A percentile compares a stretch with the other conserved stretches of the same genome.
Conservation (phyloP, 37 sponge, comb jelly and placozoan species). For the Ianthella basta region DNA sequence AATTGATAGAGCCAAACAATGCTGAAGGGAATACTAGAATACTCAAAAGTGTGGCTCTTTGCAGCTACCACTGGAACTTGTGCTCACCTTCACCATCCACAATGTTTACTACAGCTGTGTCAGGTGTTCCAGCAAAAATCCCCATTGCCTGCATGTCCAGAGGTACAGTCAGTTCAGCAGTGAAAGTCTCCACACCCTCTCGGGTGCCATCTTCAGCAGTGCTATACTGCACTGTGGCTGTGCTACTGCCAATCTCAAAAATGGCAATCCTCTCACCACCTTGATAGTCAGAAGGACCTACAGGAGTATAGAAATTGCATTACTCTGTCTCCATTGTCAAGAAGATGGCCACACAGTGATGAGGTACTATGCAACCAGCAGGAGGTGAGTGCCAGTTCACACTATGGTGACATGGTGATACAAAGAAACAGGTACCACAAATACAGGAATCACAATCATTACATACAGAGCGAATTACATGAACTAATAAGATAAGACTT, state of each 20-base stretch:
- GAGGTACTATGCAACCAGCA: too few relatives aligned
- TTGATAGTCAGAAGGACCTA: constrained; percentile 16
- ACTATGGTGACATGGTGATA: not conserved
- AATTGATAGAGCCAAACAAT: too few relatives aligned
- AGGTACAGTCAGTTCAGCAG: not conserved
- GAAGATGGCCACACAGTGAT: too few relatives aligned
- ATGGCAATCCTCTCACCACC: constrained; percentile 10
- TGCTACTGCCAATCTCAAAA: constrained; percentile 23
- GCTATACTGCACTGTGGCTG: constrained; percentile 6
- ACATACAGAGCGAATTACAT: not conserved
- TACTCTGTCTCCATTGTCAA: too few relatives aligned
- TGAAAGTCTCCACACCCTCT: constrained; percentile 16
- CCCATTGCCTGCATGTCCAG: constrained; percentile 8
- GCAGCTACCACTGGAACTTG: too few relatives aligned
- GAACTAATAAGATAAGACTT: not conserved
- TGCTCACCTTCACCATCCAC: not conserved
- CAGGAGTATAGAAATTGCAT: not conserved
- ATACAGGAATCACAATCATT: too few relatives aligned
- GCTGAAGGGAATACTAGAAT: too few relatives aligned
- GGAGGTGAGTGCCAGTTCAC: too few relatives aligned
- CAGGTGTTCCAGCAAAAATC: not conserved
- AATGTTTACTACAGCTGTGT: constrained; percentile 20
- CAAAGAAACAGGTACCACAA: not conserved
- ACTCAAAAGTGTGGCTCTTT: too few relatives aligned
- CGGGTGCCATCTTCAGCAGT: not conserved